Evolutionary conservation across 2,797 vertebrate genomes (phyloP).

Genomic region (Pogonophryne albipinna): DNA sequence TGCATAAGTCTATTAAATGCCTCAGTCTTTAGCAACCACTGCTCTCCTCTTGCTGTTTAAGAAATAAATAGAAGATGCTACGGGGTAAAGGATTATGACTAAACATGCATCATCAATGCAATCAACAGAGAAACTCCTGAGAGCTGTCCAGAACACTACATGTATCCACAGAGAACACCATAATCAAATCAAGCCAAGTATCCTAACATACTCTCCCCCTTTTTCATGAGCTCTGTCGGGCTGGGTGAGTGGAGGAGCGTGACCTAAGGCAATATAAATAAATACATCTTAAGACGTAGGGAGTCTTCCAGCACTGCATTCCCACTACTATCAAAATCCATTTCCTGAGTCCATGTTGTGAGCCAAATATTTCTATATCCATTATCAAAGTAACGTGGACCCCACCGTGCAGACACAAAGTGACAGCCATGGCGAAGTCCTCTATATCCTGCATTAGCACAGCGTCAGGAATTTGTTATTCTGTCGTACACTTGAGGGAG

Average conservation of each 20-base stretch:
- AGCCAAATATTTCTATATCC: conserved; percentile 31
- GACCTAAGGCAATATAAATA: conserved; percentile 41
- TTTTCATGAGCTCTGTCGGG: conserved; percentile 15
- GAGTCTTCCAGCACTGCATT: neutral
- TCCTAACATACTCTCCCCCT: conserved; percentile 4
- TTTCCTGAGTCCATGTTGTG: conserved; percentile 11
- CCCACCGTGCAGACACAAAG: conserved; percentile 24
- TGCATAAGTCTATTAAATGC: no score
- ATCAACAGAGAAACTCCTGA: conserved; percentile 38
- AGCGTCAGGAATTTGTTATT: neutral
- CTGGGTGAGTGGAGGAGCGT: conserved; percentile 27
- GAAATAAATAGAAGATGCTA: conserved; percentile 1
- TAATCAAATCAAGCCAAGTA: conserved; percentile 46
- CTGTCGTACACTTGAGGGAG: neutral
- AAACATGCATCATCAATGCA: conserved; percentile 46
- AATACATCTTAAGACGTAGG: conserved; percentile 32
- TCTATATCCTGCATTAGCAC: conserved; percentile 16
- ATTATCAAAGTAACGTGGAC: conserved; percentile 30
- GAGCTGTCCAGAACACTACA: conserved; percentile 50
- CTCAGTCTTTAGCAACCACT: neutral
- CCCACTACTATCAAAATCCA: conserved; percentile 31
- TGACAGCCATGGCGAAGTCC: conserved; percentile 18
- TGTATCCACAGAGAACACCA: conserved; percentile 35
- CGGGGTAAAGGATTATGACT: conserved; percentile 16
- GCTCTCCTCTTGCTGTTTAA: neutral